Conservation (phyloP, 2,113 vertebrate genomes). For the Tinamus guttatus region DNA sequence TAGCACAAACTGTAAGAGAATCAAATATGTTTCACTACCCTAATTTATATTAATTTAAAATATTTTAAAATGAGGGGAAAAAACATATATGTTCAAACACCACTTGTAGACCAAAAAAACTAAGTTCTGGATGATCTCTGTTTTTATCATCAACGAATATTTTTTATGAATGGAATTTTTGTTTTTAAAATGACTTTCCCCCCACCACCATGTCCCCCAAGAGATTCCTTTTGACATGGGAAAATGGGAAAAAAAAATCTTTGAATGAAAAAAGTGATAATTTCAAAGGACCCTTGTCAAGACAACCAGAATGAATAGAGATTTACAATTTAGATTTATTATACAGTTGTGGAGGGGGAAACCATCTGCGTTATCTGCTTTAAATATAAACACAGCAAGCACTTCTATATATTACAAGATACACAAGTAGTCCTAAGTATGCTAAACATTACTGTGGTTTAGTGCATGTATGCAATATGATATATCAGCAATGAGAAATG, state of each 20-base stretch:
- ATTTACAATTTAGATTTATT: conserved; percentile 63
- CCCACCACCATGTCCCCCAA: neutral
- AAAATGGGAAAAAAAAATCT: conserved; percentile 5
- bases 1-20: neutral
- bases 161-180: conserved; percentile 35
- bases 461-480: neutral
- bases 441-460: neutral
- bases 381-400: conserved; percentile 26
- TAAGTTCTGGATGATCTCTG: neutral
- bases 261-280: neutral
- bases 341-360: neutral
- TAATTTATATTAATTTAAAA: neutral
- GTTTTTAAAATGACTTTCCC: neutral
- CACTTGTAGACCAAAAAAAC: neutral
- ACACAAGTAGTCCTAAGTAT: neutral
- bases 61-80: neutral
- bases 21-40: neutral
- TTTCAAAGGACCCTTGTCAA: conserved; percentile 52
- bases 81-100: neutral
- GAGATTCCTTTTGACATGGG: conserved; percentile 10
- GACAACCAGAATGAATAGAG: conserved; percentile 4
- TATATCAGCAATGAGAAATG: neutral
- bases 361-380: conserved; percentile 32
- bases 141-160: neutral
- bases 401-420: neutral